A percentile compares a stretch with the other conserved stretches of the same genome.
Conservation (phyloP, 1,140 invertebrate species). For the Drosophila aff. region DNA sequence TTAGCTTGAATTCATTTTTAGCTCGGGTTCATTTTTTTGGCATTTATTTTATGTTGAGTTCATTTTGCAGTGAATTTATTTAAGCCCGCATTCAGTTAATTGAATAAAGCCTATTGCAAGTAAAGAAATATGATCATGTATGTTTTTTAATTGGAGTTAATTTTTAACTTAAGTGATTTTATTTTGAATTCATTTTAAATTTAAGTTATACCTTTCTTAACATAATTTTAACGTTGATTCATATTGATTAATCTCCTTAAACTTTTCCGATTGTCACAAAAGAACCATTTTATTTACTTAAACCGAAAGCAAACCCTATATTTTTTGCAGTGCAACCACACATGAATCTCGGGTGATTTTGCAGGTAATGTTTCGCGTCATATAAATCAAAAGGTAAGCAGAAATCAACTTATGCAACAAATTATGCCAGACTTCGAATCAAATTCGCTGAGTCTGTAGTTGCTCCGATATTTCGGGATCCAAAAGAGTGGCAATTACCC, state of each 20-base stretch:
- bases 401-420: slow-evolving; percentile 60
- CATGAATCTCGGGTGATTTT: slow-evolving; percentile 37
- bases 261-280: too few species aligned
- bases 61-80: neutral
- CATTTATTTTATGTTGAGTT: neutral
- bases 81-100: too few species aligned
- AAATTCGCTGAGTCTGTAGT: slow-evolving; percentile 34
- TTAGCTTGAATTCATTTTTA: neutral
- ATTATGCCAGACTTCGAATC: slow-evolving; percentile 34
- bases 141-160: neutral
- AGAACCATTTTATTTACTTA: neutral
- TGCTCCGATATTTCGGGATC: slow-evolving; percentile 21
- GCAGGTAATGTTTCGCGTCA: slow-evolving; percentile 33
- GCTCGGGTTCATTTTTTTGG: neutral
- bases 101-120: too few species aligned
- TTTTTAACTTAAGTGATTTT: neutral
- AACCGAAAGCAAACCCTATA: neutral
- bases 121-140: too few species aligned
- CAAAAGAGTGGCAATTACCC: slow-evolving; percentile 53
- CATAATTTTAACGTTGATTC: too few species aligned
- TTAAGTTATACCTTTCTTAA: neutral
- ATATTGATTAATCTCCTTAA: neutral
- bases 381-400: slow-evolving; percentile 40
- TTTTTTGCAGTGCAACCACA: slow-evolving; percentile 23
- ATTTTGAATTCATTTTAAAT: neutral